Base-by-base conservation (phyloP, 2,797 vertebrate species). In the Chanos chanos region DNA sequence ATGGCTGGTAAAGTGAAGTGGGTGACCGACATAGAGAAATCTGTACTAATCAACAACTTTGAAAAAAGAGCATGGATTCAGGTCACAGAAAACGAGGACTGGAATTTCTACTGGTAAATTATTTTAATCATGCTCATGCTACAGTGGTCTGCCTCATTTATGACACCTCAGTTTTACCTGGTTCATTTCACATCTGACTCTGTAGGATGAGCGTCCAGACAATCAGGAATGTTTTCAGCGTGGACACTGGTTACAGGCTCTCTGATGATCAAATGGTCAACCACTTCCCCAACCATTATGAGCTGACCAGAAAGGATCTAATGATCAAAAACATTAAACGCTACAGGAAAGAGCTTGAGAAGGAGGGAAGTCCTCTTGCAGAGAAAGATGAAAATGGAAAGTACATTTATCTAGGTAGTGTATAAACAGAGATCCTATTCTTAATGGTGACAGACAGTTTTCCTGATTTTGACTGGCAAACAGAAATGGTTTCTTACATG, bases 241-340 rank as follows among this genome's bases (percentile, higher is more conserved):
- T 98, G 39, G 97, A 99, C 74, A 91, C 92, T 0, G 96, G 97
- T 22, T 97, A 97, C 71, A 93, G 96, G 8, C 90, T 99, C 61
- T 92, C 96, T 0, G 97, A 99, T n/a, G 96, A 99, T 15, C 97
- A 99, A 76, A 93, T 98, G 76, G 95, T 99, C 62, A 99, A 99
- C 81, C 97, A 99, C 62, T 99, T 98, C 58, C 97, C 96, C 31
- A 99, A 99, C 83, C 97, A 99, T 81, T 99, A 99, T 2, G 97
- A 99, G 53, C 85, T 99, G 74, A 99, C 97, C 33, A 89, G 97
- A 33, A 99, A 99, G 69, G 97, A 99, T 66, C 77, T 99, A 78
- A 98, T 99, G 97, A 94, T 99, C 71, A 99, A 99, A 78, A 99
- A 99, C 74, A 99, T 99, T 66, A 99, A 99, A 50, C 87, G 97